Evolutionary conservation across 2,797 vertebrate species (phyloP), one percentile per base, ranked within the genome.

Genomic region (Forpus xanthops): DNA sequence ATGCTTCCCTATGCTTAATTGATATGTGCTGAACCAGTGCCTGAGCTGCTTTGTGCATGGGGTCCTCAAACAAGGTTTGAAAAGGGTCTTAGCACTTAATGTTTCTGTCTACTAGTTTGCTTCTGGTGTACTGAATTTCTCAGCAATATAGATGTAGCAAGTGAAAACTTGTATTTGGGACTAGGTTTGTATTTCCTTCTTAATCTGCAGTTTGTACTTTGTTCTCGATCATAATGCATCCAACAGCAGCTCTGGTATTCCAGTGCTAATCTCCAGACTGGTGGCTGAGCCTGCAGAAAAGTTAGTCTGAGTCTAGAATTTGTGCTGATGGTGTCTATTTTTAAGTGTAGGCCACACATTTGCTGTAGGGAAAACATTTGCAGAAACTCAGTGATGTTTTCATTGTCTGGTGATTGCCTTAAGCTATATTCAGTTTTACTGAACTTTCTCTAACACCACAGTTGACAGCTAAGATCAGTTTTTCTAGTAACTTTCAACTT

Each of bases 401-500:
- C 33, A 58, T 41, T 44, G 8, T 56, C 47, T 11, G 9, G 49
- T 72, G 71, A 85, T 61, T 80, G 35, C 19, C 4, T 8, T 18
- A 70, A 82, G 9, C 28, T 73, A 4, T 39, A 27, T 41, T 70
- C 27, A 70, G 8, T 84, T 94, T 87, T 28, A 74, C 31, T 73
- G 35, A 24, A 5, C 13, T 77, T 91, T 73, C 39, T 66, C 20
- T 52, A 73, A 64, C 33, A 16, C 6, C 16, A 18, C 21, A 5
- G 7, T n/a, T 84, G 17, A 58, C 45, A 91, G 42, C 42, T 49
- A 44, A 30, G 33, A 74, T 91, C 72, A 88, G 20, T 68, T n/a
- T 70, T 91, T 81, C 15, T 65, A 79, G 71, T 58, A 84, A 79
- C 50, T 89, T 88, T 90, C 35, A 30, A 20, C 27, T 87, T 87